Evolutionary conservation across 2,888 invertebrate genomes (phyloP).

Genomic region (Tenthredo notha): DNA sequence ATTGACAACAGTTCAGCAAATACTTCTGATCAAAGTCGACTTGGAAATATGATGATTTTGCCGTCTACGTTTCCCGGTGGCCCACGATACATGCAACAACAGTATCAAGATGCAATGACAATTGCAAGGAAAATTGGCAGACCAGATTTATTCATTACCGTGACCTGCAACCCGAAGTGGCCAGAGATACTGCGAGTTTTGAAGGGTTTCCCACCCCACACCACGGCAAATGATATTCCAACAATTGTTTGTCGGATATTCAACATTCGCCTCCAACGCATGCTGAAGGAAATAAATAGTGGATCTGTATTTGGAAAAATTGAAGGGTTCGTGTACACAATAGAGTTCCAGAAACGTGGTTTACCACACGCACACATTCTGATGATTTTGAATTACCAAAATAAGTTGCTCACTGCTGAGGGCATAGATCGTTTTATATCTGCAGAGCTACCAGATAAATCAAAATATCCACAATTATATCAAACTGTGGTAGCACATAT

Average conservation of each 20-base stretch:
- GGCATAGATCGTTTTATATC: constrained; percentile 27
- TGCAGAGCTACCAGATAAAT: no score
- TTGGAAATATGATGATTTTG: constrained; percentile 23
- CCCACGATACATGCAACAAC: constrained; percentile 38
- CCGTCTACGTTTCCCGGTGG: constrained; percentile 40
- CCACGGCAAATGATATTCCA: constrained; percentile 10
- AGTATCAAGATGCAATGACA: constrained; percentile 51
- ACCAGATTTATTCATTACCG: constrained; percentile 57
- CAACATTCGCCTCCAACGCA: constrained; percentile 55
- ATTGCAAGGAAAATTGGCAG: constrained; percentile 31
- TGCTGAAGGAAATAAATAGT: constrained; percentile 53
- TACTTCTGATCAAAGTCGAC: neutral
- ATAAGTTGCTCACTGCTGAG: constrained; percentile 41
- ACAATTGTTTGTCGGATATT: constrained; percentile 56
- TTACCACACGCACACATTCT: constrained; percentile 53
- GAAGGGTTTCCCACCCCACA: neutral
- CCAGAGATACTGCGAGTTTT: constrained; percentile 53
- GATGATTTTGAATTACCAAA: constrained; percentile 43
- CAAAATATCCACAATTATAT: no score
- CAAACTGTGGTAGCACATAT: no score
- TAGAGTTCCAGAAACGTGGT: constrained; percentile 62
- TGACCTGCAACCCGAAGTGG: constrained; percentile 58
- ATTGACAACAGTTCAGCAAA: neutral
- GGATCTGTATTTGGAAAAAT: constrained; percentile 52
- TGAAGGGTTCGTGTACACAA: constrained; percentile 55